A percentile compares a stretch with the other conserved stretches of the same genome.
Conservation (phyloP, 2,113 vertebrate species). For the human region DNA sequence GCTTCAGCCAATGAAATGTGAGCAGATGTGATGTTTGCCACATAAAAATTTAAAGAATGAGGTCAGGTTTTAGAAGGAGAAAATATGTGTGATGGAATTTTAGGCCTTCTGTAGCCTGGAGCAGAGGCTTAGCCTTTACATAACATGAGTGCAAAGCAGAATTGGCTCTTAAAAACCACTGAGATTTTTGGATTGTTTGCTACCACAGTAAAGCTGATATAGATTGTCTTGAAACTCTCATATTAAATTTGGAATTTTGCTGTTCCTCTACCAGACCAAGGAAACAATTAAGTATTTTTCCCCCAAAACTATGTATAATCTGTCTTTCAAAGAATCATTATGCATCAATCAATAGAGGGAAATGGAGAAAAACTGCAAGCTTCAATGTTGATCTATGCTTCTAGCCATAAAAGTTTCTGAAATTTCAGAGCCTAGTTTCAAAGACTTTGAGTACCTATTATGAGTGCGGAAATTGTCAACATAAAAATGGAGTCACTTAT, state of each 20-base stretch:
- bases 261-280: background rate
- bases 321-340: background rate
- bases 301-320: background rate
- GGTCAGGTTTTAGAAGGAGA: background rate
- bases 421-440: background rate
- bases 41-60: background rate
- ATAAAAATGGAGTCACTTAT: background rate
- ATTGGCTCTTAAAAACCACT: background rate
- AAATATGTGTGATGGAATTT: background rate
- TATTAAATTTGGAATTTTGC: background rate
- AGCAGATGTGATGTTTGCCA: background rate
- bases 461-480: background rate
- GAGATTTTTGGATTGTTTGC: background rate
- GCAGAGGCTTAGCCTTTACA: background rate
- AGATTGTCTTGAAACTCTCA: background rate
- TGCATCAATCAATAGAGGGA: background rate
- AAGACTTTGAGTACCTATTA: background rate
- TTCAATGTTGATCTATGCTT: background rate
- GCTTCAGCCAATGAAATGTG: background rate
- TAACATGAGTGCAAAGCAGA: background rate
- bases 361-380: background rate
- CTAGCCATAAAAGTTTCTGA: background rate
- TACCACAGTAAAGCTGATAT: background rate
- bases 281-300: background rate
- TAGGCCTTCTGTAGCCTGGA: accelerated